These are phyloP conservation scores for Ceratosolen solmsi DNA, from an alignment of 1,140 invertebrate species.

Conservation along the genomic window DNA sequence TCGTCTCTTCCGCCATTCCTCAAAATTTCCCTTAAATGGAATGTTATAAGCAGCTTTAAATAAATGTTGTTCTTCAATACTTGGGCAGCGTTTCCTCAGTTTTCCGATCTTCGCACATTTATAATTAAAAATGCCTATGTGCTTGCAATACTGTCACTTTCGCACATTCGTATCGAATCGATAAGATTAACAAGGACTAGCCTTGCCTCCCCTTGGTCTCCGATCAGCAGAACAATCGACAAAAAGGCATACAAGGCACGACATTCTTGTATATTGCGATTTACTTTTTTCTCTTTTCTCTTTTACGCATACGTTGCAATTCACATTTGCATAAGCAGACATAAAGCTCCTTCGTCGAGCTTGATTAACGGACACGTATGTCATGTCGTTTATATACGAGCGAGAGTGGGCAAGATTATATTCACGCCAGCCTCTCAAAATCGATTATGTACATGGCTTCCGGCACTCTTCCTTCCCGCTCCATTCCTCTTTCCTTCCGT, in stretches of 20 bases:
- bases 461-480: neutral
- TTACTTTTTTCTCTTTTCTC: too few species aligned
- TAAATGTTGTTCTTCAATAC: too few species aligned
- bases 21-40: too few species aligned
- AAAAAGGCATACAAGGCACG: slow-evolving; percentile 15
- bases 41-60: too few species aligned
- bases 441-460: slow-evolving; percentile 27
- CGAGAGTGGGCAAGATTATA: too few species aligned
- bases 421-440: neutral
- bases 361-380: too few species aligned
- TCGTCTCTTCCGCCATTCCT: too few species aligned
- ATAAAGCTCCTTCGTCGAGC: too few species aligned
- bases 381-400: too few species aligned
- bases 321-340: neutral
- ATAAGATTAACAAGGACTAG: neutral
- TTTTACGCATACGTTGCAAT: neutral
- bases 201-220: neutral
- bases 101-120: too few species aligned
- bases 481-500: neutral
- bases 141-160: neutral
- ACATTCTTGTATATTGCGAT: neutral
- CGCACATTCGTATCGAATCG: neutral
- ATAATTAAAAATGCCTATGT: too few species aligned
- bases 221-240: neutral
- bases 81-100: too few species aligned